Conservation (phyloP, 2,113 vertebrate species). For the Cichladusa arquata region DNA sequence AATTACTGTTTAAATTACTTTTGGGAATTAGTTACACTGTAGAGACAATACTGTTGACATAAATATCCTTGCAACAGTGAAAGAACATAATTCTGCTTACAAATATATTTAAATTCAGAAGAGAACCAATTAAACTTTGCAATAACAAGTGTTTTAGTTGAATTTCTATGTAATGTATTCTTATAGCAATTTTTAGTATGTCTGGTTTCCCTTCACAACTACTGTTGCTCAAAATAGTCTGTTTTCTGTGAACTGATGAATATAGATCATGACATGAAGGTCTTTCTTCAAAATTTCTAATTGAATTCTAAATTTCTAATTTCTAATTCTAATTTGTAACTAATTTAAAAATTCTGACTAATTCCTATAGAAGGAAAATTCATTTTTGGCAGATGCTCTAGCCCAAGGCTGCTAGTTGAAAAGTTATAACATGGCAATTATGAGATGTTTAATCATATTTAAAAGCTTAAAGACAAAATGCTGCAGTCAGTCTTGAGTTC, state of each 20-base stretch:
- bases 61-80: not conserved
- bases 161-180: not conserved
- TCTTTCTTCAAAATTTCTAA: not conserved
- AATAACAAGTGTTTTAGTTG: not conserved
- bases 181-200: not conserved
- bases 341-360: not conserved
- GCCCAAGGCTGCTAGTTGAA: not conserved
- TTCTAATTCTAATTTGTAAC: not conserved
- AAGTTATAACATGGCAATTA: not conserved
- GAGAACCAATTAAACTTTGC: not conserved
- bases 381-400: not conserved
- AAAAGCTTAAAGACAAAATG: not conserved
- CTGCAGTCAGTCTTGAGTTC: not conserved
- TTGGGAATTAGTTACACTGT: not conserved
- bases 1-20: slow-evolving; percentile 34
- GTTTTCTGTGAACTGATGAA: not conserved
- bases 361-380: not conserved
- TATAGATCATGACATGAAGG: not conserved
- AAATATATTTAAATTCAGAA: not conserved
- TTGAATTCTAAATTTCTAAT: no score
- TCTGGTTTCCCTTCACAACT: not conserved
- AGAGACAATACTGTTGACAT: not conserved
- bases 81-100: not conserved
- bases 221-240: not conserved
- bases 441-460: not conserved